Conservation (phyloP, 2,888 invertebrate genomes). For the Oconnorella tubifera region DNA sequence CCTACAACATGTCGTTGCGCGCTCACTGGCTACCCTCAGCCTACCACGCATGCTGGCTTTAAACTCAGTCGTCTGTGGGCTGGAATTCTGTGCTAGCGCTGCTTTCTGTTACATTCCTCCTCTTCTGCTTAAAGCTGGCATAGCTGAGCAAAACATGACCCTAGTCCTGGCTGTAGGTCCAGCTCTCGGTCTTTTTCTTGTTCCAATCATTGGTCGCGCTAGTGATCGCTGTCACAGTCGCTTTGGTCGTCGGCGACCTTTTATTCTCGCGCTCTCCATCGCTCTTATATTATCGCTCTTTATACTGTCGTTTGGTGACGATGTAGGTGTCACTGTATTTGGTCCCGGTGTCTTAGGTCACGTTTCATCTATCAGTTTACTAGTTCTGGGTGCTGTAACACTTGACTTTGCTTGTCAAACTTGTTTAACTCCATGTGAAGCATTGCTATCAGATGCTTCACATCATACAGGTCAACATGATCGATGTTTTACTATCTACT, state of each 20-base stretch:
- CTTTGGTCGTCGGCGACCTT: constrained; percentile 57
- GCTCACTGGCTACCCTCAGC: too few species aligned
- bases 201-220: constrained; percentile 56
- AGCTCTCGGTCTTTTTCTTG: constrained; percentile 54
- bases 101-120: constrained; percentile 60
- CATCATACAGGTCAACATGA: constrained; percentile 85
- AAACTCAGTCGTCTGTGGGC: constrained; percentile 58
- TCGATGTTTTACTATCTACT: constrained; percentile 86
- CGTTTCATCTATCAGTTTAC: constrained; percentile 37
- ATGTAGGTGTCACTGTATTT: constrained; percentile 39
- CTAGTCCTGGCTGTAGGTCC: constrained; percentile 58
- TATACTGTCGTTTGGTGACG: constrained; percentile 53
- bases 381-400: constrained; percentile 75
- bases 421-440: constrained; percentile 89
- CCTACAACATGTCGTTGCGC: too few species aligned
- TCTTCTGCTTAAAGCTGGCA: constrained; percentile 57
- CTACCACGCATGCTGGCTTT: constrained; percentile 49
- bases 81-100: constrained; percentile 58
- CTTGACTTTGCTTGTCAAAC: constrained; percentile 90
- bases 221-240: constrained; percentile 50
- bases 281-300: constrained; percentile 54
- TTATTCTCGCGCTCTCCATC: constrained; percentile 54
- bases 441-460: constrained; percentile 86
- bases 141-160: constrained; percentile 56
- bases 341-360: constrained; percentile 37